Conservation (phyloP, 2,888 invertebrate genomes). For the Nomada goodeniana region DNA sequence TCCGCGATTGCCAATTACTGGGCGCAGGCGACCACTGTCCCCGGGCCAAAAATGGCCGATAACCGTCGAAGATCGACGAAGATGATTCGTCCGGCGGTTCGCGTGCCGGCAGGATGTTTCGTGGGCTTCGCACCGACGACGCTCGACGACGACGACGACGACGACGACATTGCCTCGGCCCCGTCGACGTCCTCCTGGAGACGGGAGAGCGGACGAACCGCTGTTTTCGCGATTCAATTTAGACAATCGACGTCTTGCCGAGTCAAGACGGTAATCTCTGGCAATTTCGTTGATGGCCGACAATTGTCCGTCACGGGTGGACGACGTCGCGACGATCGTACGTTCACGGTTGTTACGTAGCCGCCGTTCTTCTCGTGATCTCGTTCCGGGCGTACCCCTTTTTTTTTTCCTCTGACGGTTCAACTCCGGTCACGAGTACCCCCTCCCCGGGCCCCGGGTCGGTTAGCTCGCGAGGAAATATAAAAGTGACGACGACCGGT, state of each 20-base stretch:
- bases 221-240: not conserved
- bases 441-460: no score
- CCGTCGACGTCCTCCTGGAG: no score
- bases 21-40: no score
- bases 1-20: no score
- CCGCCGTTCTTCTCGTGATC: constrained; percentile 40
- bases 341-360: constrained; percentile 41
- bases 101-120: constrained; percentile 38
- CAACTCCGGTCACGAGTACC: not conserved
- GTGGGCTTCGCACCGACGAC: no score
- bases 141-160: no score
- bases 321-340: constrained; percentile 28
- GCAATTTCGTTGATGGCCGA: constrained; percentile 62
- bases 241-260: constrained; percentile 57
- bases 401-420: not conserved
- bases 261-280: constrained; percentile 59
- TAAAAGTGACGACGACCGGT: no score
- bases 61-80: not conserved
- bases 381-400: constrained; percentile 12
- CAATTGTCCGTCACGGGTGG: constrained; percentile 54
- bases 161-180: no score
- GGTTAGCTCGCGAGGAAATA: no score
- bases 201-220: not conserved
- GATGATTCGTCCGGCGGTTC: constrained; percentile 27
- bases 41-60: not conserved